These are phyloP conservation scores for Meiosimyza platycephala DNA, from an alignment of 2,888 invertebrate species.

Conservation along the genomic window DNA sequence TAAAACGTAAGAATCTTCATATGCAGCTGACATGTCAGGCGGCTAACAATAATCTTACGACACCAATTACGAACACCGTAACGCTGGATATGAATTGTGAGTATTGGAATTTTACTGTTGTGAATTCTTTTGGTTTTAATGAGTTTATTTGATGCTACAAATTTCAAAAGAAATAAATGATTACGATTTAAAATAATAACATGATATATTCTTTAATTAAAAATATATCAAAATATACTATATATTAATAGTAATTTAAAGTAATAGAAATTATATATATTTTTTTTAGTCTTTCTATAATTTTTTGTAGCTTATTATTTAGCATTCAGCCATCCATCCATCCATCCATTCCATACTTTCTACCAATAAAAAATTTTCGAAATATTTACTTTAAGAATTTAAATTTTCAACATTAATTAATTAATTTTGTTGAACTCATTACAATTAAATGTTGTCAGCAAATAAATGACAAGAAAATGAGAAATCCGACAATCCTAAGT, in stretches of 20 bases:
- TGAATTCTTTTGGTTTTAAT: slow-evolving; percentile 9
- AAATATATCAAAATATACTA: too few relatives aligned
- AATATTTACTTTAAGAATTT: too few relatives aligned
- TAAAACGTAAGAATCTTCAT: slow-evolving; percentile 75
- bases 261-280: too few relatives aligned
- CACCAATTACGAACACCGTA: slow-evolving; percentile 75
- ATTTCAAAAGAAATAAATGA: slow-evolving; percentile 12
- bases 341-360: too few relatives aligned
- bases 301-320: not conserved
- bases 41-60: slow-evolving; percentile 76
- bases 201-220: too few relatives aligned
- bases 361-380: not conserved
- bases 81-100: slow-evolving; percentile 77
- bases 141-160: slow-evolving; percentile 7
- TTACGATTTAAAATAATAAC: too few relatives aligned
- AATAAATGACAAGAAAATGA: slow-evolving; percentile 16
- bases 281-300: too few relatives aligned
- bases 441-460: slow-evolving; percentile 22
- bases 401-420: not conserved
- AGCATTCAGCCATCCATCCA: too few relatives aligned
- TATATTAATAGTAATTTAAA: too few relatives aligned
- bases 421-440: slow-evolving; percentile 19
- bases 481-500: not conserved
- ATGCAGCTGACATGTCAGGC: slow-evolving; percentile 75
- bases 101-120: slow-evolving; percentile 57